These are phyloP conservation scores for Diachasma alloeum DNA, from an alignment of 1,140 invertebrate genomes.

Conservation along the genomic window DNA sequence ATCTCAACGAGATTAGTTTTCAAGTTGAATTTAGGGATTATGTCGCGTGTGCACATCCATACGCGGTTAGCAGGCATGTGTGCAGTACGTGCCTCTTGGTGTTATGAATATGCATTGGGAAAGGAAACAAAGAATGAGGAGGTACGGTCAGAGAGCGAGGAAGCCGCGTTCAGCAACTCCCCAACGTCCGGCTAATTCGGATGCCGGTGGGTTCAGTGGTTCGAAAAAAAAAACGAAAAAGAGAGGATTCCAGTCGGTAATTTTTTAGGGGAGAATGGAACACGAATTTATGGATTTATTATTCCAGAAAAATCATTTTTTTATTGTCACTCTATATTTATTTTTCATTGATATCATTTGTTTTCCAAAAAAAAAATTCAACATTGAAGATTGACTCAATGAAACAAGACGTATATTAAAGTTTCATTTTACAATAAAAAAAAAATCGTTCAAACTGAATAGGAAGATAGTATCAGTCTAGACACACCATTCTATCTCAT, in stretches of 20 bases:
- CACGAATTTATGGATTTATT: neutral
- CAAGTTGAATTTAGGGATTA: neutral
- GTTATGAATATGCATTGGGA: neutral
- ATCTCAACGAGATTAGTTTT: neutral
- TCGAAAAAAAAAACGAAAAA: too few species aligned
- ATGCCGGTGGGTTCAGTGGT: neutral
- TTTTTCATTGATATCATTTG: too few species aligned
- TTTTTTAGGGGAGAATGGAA: too few species aligned
- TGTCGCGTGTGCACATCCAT: neutral
- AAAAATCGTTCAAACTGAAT: too few species aligned
- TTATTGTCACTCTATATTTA: too few species aligned
- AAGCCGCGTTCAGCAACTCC: neutral
- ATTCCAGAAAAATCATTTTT: too few species aligned
- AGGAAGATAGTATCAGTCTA: too few species aligned
- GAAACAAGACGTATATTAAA: too few species aligned
- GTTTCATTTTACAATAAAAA: too few species aligned
- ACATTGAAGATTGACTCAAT: too few species aligned
- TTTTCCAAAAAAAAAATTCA: too few species aligned
- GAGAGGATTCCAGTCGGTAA: too few species aligned
- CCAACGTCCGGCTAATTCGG: neutral
- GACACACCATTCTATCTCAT: neutral
- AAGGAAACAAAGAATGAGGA: neutral
- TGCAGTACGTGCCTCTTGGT: conserved; percentile 2
- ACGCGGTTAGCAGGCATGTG: neutral
- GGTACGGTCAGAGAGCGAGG: neutral